These are phyloP conservation scores for Philypnodon macrostomus DNA, from an alignment of 2,797 vertebrate species.

Conservation along the genomic window DNA sequence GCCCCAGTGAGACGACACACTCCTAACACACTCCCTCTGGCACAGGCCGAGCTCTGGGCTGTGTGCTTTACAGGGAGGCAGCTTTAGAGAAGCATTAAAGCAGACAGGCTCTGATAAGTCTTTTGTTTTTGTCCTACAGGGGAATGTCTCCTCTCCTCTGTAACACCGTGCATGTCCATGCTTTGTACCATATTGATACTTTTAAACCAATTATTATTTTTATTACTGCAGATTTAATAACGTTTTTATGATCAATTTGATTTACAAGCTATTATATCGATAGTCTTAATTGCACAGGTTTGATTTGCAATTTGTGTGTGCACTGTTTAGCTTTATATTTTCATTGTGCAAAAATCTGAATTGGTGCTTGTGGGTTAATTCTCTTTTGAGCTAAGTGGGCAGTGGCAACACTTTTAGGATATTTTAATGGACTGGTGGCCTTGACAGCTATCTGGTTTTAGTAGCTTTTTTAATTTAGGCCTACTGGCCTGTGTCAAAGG, in stretches of 20 bases:
- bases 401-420: slow-evolving; percentile 41
- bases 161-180: slow-evolving; percentile 52
- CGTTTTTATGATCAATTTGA: slow-evolving; percentile 45
- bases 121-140: slow-evolving; percentile 59
- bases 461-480: slow-evolving; percentile 40
- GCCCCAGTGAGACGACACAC: slow-evolving; percentile 72
- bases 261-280: slow-evolving; percentile 48
- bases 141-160: slow-evolving; percentile 49
- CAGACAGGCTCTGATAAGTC: slow-evolving; percentile 55
- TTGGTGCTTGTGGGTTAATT: slow-evolving; percentile 40
- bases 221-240: slow-evolving; percentile 48
- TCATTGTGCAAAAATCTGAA: slow-evolving; percentile 35
- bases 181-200: slow-evolving; percentile 43
- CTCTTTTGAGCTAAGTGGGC: slow-evolving; percentile 25
- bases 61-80: background rate
- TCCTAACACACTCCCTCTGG: slow-evolving; percentile 50
- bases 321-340: slow-evolving; percentile 73
- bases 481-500: slow-evolving; percentile 12
- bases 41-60: slow-evolving; percentile 6
- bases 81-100: slow-evolving; percentile 46
- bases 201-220: slow-evolving; percentile 57
- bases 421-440: slow-evolving; percentile 73
- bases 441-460: slow-evolving; percentile 61
- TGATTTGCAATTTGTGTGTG: slow-evolving; percentile 68
- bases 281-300: slow-evolving; percentile 78